Conservation (phyloP, 2,113 vertebrate species). For the Gulo gulo region DNA sequence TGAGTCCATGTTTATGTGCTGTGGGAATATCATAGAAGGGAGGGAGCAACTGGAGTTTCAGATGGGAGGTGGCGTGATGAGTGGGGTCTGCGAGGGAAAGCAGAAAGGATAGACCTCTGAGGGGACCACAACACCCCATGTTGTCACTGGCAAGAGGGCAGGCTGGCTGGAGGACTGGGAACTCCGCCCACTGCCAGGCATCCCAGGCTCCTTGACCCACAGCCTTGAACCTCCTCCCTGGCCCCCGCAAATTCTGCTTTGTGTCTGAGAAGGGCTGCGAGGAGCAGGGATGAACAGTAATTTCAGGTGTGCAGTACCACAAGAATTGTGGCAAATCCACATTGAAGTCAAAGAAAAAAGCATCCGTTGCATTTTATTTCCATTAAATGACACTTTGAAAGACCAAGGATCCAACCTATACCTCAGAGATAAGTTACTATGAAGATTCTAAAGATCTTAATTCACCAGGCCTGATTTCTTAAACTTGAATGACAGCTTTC, state of each 20-base stretch:
- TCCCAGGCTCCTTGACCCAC: rapidly evolving
- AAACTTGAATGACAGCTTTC: neutral
- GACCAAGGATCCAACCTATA: neutral
- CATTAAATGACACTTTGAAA: neutral
- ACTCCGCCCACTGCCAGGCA: no score
- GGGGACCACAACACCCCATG: rapidly evolving
- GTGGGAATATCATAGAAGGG: neutral
- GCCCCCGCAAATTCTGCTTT: rapidly evolving
- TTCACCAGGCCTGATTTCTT: neutral
- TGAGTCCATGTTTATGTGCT: no score
- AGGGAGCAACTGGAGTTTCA: neutral
- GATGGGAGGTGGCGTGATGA: no score
- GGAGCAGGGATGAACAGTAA: rapidly evolving
- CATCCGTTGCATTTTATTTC: neutral
- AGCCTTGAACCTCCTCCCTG: neutral
- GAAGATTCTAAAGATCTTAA: neutral
- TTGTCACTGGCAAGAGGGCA: neutral
- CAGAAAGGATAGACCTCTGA: no score
- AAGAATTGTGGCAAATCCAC: neutral
- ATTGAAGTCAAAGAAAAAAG: neutral
- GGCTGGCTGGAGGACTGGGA: rapidly evolving
- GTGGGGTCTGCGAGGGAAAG: neutral
- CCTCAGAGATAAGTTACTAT: neutral
- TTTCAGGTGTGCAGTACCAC: no score
- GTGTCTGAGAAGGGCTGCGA: neutral